Conservation (phyloP, 2,113 vertebrate genomes). For the Polyodon spathula region DNA sequence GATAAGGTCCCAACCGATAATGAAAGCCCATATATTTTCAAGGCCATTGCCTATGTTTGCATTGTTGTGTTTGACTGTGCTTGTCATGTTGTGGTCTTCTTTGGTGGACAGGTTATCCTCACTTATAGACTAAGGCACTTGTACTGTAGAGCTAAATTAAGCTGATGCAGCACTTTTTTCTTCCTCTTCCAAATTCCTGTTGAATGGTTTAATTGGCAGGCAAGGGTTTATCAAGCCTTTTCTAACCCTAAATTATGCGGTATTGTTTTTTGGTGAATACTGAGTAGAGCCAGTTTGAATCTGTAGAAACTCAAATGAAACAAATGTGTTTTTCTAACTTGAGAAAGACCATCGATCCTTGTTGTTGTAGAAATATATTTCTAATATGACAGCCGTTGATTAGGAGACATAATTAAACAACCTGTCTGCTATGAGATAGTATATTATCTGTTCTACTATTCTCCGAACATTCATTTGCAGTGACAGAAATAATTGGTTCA, state of each 20-base stretch:
- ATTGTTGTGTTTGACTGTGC: too few species aligned
- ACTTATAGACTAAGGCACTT: too few species aligned
- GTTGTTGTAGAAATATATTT: conserved; percentile 13
- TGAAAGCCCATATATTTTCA: too few species aligned
- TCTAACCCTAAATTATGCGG: background rate
- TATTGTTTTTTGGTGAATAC: background rate
- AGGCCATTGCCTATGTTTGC: too few species aligned
- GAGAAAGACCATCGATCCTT: conserved; percentile 19
- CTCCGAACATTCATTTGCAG: conserved; percentile 3
- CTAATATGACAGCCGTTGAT: conserved; percentile 30
- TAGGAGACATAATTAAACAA: conserved; percentile 34
- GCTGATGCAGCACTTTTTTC: too few species aligned
- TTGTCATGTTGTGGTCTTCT: too few species aligned
- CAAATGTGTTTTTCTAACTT: conserved; percentile 9
- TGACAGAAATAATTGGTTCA: conserved; percentile 32
- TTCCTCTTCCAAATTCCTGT: background rate
- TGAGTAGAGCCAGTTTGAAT: background rate
- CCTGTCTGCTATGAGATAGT: conserved; percentile 15
- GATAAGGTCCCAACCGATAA: too few species aligned
- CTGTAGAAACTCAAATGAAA: background rate
- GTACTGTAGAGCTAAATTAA: too few species aligned
- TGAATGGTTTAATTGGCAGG: background rate
- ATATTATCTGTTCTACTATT: conserved; percentile 10
- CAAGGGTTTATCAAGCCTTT: background rate
- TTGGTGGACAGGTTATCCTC: too few species aligned